Percentiles rank a stretch among this genome's conserved stretches.
phyloP scores from a whole-genome alignment of 2,113 vertebrate species.

The Sorex fumeus region DNA sequence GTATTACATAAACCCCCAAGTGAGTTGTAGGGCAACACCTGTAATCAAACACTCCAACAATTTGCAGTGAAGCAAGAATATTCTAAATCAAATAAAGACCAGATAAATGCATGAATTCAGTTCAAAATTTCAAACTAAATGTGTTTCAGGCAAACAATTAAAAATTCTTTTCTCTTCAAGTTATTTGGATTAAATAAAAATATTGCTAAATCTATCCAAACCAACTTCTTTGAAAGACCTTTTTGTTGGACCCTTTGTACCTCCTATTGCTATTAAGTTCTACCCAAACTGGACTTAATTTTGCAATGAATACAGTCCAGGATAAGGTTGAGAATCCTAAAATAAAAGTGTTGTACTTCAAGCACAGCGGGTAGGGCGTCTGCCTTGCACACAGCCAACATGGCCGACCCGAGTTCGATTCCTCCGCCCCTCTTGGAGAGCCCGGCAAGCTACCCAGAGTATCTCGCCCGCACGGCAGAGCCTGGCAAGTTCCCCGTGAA shows the following conservation, averaged over 20 bases:
- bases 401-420: too few species aligned
- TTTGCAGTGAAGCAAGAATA: neutral
- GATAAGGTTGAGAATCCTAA: neutral
- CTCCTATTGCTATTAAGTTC: neutral
- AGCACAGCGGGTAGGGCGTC: too few species aligned
- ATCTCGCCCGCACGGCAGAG: too few species aligned
- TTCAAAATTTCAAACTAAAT: neutral
- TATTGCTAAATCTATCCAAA: neutral
- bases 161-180: neutral
- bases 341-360: neutral
- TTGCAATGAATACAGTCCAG: neutral
- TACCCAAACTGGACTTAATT: neutral
- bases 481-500: too few species aligned
- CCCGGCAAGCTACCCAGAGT: too few species aligned
- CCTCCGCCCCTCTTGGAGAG: too few species aligned
- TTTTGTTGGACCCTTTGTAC: neutral
- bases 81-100: neutral
- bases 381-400: too few species aligned
- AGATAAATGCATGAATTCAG: neutral
- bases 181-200: neutral
- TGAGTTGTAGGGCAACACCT: neutral
- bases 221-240: neutral
- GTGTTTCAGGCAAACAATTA: neutral
- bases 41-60: neutral
- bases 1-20: neutral